Base-by-base conservation (phyloP, 2,888 invertebrate genomes). In the Mythimna impura region DNA sequence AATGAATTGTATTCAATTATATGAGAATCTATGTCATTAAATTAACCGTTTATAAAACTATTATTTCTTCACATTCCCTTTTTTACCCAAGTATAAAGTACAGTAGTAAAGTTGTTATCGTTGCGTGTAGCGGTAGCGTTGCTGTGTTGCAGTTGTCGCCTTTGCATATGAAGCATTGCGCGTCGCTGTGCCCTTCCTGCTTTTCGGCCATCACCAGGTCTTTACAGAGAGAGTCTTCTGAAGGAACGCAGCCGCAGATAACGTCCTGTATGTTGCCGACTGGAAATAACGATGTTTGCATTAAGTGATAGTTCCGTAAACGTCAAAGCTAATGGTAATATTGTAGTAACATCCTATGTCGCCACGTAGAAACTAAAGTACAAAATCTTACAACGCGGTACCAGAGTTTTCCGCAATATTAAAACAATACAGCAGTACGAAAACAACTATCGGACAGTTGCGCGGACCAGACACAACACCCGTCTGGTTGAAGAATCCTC, bases 211-310 rank as follows among this genome's bases (percentile, higher is more conserved):
- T n/a, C n/a, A n/a, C n/a, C 6, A 96, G 88, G 22, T 91, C 93
- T 30, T 92, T 86, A 84, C 96, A 96, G 52, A n/a, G n/a, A n/a
- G 96, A 94, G 0, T 94, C 94, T 3, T 87, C 90, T 73, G 88
- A 89, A 0, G 96, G 95, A 12, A 96, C 89, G 80, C 96, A 96
- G 17, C 96, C 96, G 71, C 93, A 85, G 9, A 96, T n/a, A 85
- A 1, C 93, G 87, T 83, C 96, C 96, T 17, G n/a, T n/a, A n/a
- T n/a, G n/a, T 94, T 95, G 71, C 96, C 95, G 86, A 91, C 96
- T 96, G 91, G 60, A 94, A 94, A 68, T 34, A 65, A 66, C 0
- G n/a, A 62, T 52, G 10, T 36, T 2, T 30, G 0, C 20, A 14
- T 63, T 25, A 3, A 47, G 8, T 40, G 9, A 40, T 22, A 14